These are phyloP conservation scores for Neoitamus cyanurus DNA, from an alignment of 2,888 invertebrate species.

Conservation along the genomic window DNA sequence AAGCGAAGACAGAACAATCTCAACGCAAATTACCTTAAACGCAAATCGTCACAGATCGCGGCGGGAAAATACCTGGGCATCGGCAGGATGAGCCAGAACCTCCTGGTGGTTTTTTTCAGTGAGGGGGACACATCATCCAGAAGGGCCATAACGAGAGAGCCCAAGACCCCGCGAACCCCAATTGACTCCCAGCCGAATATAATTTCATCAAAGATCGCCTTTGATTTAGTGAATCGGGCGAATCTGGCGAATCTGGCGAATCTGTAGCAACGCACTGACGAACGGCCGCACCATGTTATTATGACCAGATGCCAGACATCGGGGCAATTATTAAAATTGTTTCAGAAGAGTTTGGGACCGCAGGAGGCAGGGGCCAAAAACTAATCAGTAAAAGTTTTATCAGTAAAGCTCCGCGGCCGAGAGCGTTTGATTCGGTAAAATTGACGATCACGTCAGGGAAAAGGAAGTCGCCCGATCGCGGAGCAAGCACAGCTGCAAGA, in stretches of 20 bases:
- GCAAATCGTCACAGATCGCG: conserved; percentile 38
- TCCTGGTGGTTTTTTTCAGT: neutral
- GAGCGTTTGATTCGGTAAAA: conserved; percentile 46
- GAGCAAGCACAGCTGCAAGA: neutral
- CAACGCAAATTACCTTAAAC: conserved; percentile 49
- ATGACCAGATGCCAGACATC: conserved; percentile 53
- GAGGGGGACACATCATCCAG: conserved; percentile 4
- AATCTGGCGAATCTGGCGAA: neutral
- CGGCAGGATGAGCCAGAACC: neutral
- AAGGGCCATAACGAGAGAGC: conserved; percentile 23
- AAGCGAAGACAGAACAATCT: conserved; percentile 39
- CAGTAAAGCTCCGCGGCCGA: conserved; percentile 47
- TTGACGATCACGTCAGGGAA: conserved; percentile 46
- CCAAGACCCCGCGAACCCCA: conserved; percentile 24
- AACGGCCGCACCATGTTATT: conserved; percentile 48
- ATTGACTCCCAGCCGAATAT: conserved; percentile 42
- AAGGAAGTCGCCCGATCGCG: neutral
- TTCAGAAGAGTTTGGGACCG: conserved; percentile 48
- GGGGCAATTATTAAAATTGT: conserved; percentile 54
- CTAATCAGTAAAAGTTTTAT: conserved; percentile 52
- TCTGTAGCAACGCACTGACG: conserved; percentile 30
- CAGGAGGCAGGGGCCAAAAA: conserved; percentile 44
- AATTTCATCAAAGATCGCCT: conserved; percentile 40
- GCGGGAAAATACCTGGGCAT: neutral
- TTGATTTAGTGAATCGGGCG: conserved; percentile 40